phyloP scores from a whole-genome alignment of 1,140 invertebrate species.

The Drosophila funebris region DNA sequence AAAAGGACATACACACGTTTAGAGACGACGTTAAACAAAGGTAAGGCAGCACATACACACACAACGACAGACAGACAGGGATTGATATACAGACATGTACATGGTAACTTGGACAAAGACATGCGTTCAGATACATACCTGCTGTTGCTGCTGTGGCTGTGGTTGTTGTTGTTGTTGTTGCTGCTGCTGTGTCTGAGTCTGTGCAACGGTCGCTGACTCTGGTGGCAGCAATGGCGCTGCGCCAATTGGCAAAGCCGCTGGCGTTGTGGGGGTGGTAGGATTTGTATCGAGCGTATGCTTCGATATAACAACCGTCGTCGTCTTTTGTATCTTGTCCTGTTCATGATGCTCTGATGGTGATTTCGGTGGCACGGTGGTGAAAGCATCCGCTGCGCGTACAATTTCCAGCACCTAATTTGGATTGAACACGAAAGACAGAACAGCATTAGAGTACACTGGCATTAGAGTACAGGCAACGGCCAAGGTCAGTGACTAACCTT shows the following conservation, averaged over 20 bases:
- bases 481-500: conserved; percentile 86
- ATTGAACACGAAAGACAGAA: conserved; percentile 25
- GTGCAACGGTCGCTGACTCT: conserved; percentile 23
- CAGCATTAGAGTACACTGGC: neutral
- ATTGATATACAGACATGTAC: conserved; percentile 13
- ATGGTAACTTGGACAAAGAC: conserved; percentile 45
- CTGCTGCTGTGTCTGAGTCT: conserved; percentile 22
- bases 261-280: conserved; percentile 72
- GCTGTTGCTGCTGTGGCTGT: conserved; percentile 68
- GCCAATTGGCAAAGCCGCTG: conserved; percentile 43
- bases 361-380: conserved; percentile 90
- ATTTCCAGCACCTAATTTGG: conserved; percentile 91
- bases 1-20: conserved; percentile 55
- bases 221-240: conserved; percentile 9
- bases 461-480: conserved; percentile 9
- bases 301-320: conserved; percentile 96
- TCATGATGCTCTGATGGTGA: conserved; percentile 88
- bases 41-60: conserved; percentile 20
- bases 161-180: conserved; percentile 40
- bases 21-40: conserved; percentile 22
- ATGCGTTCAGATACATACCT: conserved; percentile 74
- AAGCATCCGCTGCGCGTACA: conserved; percentile 93
- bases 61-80: conserved; percentile 10
- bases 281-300: conserved; percentile 90
- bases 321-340: conserved; percentile 91